Percentiles rank a stretch among this genome's conserved stretches.
phyloP scores from a whole-genome alignment of 1,140 invertebrate species.

The Papilio machaon region DNA sequence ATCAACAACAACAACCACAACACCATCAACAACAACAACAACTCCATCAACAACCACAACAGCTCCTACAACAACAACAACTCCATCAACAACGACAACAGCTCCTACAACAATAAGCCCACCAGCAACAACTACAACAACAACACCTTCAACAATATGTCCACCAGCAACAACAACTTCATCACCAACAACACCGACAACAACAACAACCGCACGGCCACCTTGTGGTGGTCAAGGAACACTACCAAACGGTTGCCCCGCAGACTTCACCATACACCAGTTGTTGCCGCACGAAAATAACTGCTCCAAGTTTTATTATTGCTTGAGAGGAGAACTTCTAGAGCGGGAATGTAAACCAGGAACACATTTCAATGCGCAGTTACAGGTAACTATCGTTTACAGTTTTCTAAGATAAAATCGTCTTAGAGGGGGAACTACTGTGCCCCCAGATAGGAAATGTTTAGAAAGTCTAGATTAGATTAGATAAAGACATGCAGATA shows the following conservation, averaged over 20 bases:
- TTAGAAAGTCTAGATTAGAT: not conserved
- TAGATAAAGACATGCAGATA: not conserved
- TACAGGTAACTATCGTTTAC: not conserved
- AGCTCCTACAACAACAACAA: constrained; percentile 24
- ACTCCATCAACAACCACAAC: constrained; percentile 25
- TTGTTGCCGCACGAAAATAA: constrained; percentile 74
- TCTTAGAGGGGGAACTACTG: not conserved
- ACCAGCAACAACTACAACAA: constrained; percentile 34
- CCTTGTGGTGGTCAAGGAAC: not conserved
- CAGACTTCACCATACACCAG: constrained; percentile 43
- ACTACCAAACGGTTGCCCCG: constrained; percentile 40
- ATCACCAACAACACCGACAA: constrained; percentile 20
- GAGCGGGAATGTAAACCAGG: constrained; percentile 26
- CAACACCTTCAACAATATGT: constrained; percentile 11
- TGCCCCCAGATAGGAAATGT: not conserved
- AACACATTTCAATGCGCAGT: constrained; percentile 33
- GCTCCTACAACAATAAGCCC: constrained; percentile 27
- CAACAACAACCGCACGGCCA: not conserved
- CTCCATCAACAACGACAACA: constrained; percentile 1
- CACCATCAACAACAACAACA: not conserved
- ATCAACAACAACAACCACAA: not conserved
- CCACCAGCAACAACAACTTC: not conserved
- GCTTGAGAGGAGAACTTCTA: constrained; percentile 48
- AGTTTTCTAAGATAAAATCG: not conserved
- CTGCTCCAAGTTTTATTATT: constrained; percentile 82